A percentile compares a stretch with the other conserved stretches of the same genome.
phyloP scores from a whole-genome alignment of 1,140 invertebrate genomes.

The Bombus breviceps region DNA sequence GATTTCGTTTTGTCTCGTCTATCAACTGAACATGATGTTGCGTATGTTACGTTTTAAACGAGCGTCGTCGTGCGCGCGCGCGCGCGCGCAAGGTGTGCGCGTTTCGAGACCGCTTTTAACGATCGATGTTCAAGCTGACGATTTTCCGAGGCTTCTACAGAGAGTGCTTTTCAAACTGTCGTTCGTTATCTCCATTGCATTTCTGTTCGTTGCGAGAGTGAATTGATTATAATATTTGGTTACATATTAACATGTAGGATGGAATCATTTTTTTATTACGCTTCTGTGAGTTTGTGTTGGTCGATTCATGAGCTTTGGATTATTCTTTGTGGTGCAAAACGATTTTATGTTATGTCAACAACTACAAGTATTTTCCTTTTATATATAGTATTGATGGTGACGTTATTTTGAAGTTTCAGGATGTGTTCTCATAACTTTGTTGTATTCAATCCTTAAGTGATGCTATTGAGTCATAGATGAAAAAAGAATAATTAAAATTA shows the following conservation, averaged over 20 bases:
- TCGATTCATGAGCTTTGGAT: background rate
- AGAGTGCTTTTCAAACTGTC: conserved; percentile 2
- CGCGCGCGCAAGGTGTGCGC: background rate
- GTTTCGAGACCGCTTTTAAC: conserved; percentile 10
- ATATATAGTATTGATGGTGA: background rate
- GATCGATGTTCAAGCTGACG: conserved; percentile 35
- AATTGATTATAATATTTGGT: background rate
- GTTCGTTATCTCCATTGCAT: background rate
- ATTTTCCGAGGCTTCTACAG: background rate
- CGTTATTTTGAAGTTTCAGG: background rate
- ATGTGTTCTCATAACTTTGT: background rate
- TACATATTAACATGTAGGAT: background rate
- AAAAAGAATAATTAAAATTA: background rate
- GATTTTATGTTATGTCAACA: background rate
- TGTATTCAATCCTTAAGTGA: background rate
- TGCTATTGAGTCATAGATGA: background rate
- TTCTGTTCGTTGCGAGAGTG: conserved; percentile 9
- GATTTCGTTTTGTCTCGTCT: conserved; percentile 37
- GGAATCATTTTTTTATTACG: background rate
- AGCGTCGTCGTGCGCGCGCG: background rate
- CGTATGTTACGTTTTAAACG: background rate
- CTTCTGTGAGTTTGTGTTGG: background rate
- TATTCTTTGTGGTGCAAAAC: background rate
- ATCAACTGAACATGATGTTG: background rate
- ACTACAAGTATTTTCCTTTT: background rate